Evolutionary conservation across 2,888 invertebrate species (phyloP).

Genomic region (Hirtodrosophila duncani): DNA sequence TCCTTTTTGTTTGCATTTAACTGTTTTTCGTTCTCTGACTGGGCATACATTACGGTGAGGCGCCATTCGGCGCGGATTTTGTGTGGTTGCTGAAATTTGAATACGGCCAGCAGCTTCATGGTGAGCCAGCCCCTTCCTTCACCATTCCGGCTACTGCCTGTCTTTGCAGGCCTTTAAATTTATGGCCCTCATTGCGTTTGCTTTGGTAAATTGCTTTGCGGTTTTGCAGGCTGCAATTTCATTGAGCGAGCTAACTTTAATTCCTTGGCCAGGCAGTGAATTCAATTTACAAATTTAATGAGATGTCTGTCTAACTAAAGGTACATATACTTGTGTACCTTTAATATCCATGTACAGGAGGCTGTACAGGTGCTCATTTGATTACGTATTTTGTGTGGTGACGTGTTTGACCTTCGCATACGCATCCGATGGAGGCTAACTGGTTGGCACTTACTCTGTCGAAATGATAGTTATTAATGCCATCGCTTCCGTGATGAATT

Average conservation of each 20-base stretch:
- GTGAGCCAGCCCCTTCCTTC: background rate
- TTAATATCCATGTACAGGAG: no score
- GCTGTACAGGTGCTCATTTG: no score
- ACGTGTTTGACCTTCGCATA: no score
- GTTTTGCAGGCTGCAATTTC: slow-evolving; percentile 31
- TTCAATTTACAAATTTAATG: slow-evolving; percentile 45
- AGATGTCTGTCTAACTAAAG: no score
- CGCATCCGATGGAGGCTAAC: no score
- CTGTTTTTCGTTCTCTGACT: slow-evolving; percentile 14
- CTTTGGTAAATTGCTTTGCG: slow-evolving; percentile 56
- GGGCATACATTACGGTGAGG: slow-evolving; percentile 27
- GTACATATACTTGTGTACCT: no score
- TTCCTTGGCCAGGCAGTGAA: no score
- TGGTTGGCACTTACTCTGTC: no score
- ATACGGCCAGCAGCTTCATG: slow-evolving; percentile 44
- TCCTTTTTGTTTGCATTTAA: slow-evolving; percentile 10
- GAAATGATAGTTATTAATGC: no score
- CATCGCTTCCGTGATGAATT: no score
- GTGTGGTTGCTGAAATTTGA: slow-evolving; percentile 55
- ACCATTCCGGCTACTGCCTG: background rate
- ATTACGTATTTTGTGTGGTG: no score
- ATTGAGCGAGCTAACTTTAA: slow-evolving; percentile 38
- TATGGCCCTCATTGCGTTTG: slow-evolving; percentile 41
- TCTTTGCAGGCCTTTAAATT: slow-evolving; percentile 35
- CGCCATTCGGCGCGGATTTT: slow-evolving; percentile 57